Conservation (phyloP, 2,797 vertebrate species). For the Leptodactylus fallax region DNA sequence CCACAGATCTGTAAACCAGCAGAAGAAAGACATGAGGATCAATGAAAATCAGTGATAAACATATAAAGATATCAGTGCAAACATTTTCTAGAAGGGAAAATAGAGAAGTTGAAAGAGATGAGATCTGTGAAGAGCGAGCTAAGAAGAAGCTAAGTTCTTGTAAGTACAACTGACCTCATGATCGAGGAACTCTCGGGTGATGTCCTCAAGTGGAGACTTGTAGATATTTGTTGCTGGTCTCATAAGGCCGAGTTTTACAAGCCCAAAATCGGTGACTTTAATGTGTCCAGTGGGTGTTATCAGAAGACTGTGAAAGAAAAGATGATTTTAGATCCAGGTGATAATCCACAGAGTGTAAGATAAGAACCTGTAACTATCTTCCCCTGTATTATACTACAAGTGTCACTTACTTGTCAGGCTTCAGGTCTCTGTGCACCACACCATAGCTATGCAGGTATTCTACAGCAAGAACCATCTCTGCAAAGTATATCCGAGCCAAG, state of each 20-base stretch:
- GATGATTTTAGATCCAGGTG: constrained; percentile 32
- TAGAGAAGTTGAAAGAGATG: no score
- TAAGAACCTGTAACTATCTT: not conserved
- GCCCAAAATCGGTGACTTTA: constrained; percentile 94
- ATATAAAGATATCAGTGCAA: no score
- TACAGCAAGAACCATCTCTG: constrained; percentile 64
- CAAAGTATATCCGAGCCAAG: constrained; percentile 90
- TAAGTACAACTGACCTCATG: constrained; percentile 94
- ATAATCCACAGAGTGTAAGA: no score
- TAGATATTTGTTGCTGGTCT: constrained; percentile 98
- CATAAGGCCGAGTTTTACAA: constrained; percentile 95
- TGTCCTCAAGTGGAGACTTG: constrained; percentile 88
- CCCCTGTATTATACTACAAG: not conserved
- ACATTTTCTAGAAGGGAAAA: no score
- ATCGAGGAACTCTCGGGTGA: constrained; percentile 87
- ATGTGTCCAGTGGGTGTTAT: constrained; percentile 97
- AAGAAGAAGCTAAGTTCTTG: not conserved
- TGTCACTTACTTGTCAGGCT: constrained; percentile 93
- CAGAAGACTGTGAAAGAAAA: constrained; percentile 81
- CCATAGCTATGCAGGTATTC: no score
- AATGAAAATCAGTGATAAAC: no score
- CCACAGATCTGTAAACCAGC: no score
- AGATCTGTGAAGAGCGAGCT: no score
- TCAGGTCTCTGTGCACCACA: constrained; percentile 93
- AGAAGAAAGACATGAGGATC: no score